These are phyloP conservation scores for Amazona guildingii DNA, from an alignment of 2,113 vertebrate genomes.

Conservation along the genomic window DNA sequence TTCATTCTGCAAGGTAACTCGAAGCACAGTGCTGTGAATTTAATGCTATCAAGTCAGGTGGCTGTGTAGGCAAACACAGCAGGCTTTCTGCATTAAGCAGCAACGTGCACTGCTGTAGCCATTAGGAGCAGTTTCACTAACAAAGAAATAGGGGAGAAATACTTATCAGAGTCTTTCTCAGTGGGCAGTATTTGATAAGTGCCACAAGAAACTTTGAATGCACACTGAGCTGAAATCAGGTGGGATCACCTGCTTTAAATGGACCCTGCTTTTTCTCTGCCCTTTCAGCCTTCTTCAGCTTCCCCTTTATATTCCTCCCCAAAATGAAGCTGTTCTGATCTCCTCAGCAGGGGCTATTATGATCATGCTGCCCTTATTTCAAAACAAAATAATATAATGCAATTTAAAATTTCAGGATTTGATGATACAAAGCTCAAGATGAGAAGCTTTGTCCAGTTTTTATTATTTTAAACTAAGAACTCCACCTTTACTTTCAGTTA, in stretches of 20 bases:
- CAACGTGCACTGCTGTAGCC: not conserved
- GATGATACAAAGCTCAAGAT: not conserved
- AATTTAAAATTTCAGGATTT: not conserved
- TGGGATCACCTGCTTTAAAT: not conserved
- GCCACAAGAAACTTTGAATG: not conserved
- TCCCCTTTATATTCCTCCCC: not conserved
- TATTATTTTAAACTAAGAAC: not conserved
- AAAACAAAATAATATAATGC: not conserved
- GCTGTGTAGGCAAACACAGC: conserved; percentile 23
- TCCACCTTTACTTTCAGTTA: not conserved
- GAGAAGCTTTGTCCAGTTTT: not conserved
- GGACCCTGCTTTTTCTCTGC: not conserved
- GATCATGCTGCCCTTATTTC: not conserved
- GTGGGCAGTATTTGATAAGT: not conserved
- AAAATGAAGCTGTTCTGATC: not conserved
- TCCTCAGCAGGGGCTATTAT: not conserved
- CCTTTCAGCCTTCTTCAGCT: not conserved
- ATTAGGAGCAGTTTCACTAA: not conserved
- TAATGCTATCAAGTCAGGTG: not conserved
- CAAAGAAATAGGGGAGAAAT: not conserved
- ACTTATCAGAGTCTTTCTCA: not conserved
- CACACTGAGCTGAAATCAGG: not conserved
- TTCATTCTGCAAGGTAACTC: conserved; percentile 10
- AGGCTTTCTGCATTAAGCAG: conserved; percentile 20
- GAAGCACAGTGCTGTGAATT: not conserved